A percentile compares a stretch with the other conserved stretches of the same genome.
Evolutionary conservation across 2,797 vertebrate genomes (phyloP).

Genomic region (Danionella dracula): DNA sequence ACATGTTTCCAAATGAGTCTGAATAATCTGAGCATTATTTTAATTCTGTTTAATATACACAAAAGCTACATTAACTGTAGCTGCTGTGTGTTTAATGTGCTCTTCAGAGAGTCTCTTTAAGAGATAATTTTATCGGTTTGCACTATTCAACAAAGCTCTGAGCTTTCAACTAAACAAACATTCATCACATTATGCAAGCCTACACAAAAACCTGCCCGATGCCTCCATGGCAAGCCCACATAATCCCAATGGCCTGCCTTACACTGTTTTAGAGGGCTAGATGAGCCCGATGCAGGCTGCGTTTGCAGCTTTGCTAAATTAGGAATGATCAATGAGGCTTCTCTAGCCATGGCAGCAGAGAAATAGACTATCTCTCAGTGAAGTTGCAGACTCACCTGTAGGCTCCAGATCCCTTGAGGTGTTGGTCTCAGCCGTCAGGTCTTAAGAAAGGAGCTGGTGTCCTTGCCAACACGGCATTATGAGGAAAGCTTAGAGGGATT

Average conservation of each 20-base stretch:
- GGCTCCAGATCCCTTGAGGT: constrained; percentile 12
- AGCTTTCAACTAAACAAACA: constrained; percentile 10
- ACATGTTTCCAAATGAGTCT: too few relatives aligned
- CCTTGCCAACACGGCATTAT: constrained; percentile 5
- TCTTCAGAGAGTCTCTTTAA: background rate
- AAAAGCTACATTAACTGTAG: too few relatives aligned
- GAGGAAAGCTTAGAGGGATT: background rate
- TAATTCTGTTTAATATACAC: too few relatives aligned
- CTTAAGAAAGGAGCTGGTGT: constrained; percentile 1
- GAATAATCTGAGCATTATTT: too few relatives aligned
- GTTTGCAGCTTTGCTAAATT: constrained; percentile 25
- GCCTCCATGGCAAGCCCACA: constrained; percentile 34
- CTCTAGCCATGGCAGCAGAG: background rate
- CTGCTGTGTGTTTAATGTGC: background rate
- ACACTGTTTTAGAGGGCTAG: constrained; percentile 3
- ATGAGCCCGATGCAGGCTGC: constrained; percentile 10
- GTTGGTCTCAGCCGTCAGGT: background rate
- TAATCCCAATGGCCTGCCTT: constrained; percentile 8
- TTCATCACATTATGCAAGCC: constrained; percentile 16
- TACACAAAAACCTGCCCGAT: constrained; percentile 23
- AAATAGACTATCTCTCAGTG: constrained; percentile 26
- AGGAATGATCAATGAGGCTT: constrained; percentile 28
- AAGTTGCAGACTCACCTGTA: constrained; percentile 19
- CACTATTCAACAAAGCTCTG: background rate
- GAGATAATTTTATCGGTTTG: too few relatives aligned